These are phyloP conservation scores for Chalcosyrphus nemorum DNA, from an alignment of 2,888 invertebrate genomes.

Conservation along the genomic window DNA sequence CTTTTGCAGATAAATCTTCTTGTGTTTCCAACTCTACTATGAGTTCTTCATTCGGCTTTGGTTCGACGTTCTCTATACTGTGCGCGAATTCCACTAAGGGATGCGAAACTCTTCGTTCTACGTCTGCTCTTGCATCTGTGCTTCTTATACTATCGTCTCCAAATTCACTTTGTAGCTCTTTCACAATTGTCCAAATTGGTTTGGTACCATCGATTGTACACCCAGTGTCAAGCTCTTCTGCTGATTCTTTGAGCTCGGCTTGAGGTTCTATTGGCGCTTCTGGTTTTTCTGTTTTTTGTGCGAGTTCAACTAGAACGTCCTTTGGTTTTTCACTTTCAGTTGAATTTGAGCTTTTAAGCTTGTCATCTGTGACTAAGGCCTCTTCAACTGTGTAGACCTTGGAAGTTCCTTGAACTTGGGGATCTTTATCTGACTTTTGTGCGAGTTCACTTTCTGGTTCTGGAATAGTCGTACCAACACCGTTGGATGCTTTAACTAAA, in stretches of 20 bases:
- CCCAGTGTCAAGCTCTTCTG: neutral
- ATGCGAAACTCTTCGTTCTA: neutral
- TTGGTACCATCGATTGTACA: neutral
- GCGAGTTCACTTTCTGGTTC: neutral
- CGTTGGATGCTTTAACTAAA: neutral
- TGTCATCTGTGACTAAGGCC: neutral
- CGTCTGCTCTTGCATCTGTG: neutral
- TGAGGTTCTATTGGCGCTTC: slow-evolving; percentile 55
- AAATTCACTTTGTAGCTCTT: slow-evolving; percentile 10
- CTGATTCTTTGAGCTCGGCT: neutral
- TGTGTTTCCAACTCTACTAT: neutral
- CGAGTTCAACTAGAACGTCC: neutral
- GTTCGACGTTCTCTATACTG: neutral
- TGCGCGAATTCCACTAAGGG: too few species aligned
- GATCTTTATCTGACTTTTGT: neutral
- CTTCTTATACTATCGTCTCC: neutral
- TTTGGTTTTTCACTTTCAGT: neutral
- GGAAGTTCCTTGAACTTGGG: neutral
- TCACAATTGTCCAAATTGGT: slow-evolving; percentile 1
- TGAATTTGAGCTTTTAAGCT: neutral
- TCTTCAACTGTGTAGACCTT: neutral
- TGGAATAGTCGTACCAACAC: neutral
- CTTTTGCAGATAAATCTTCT: neutral
- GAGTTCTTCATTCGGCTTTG: neutral
- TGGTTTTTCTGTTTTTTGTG: slow-evolving; percentile 24